Evolutionary conservation across 2,797 vertebrate species (phyloP), one percentile per base, ranked within the genome.

Genomic region (Rhodeus uyekii): DNA sequence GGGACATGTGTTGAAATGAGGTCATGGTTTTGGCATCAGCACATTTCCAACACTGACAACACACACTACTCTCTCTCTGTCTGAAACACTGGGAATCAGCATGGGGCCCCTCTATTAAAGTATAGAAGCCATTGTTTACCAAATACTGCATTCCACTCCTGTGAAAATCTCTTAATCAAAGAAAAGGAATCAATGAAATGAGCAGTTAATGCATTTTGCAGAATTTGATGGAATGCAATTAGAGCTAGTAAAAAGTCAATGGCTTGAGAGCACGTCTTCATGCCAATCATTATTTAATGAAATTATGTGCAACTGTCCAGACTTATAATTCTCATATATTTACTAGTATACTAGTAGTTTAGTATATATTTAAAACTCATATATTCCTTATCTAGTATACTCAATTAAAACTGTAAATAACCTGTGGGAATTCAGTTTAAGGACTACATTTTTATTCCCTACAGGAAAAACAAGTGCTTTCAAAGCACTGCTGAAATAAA

Each of bases 91-190:
- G 29, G 32, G 39, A 36, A 12, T 27, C 6, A 3, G 68, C 78
- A 71, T 72, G 67, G 53, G 53, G 53, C 36, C 38, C 36, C 22
- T 46, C 36, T 60, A 83, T 63, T 75, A 84, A 39, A 80, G 72
- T 48, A 78, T 44, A 39, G 71, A 80, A 68, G 55, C 67, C 63
- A 69, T 27, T 83, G 81, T 84, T 87, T 82, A 83, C n/a, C 68
- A 53, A 87, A 71, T 18, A 3, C 42, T 76, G 39, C 73, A 65
- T 77, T 87, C 76, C 48, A 64, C 48, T 76, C 71, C 46, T 32
- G 22, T 80, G 76, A 36, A 81, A 87, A 85, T 78, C 60, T 80
- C 83, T 82, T 82, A 82, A 85, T 87, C 77, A 83, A 78, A 84
- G 44, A 73, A 63, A 55, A 85, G 39, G 19, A 71, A 76, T 58